phyloP scores from a whole-genome alignment of 1,140 invertebrate species.

The Drosophila nikananu region DNA sequence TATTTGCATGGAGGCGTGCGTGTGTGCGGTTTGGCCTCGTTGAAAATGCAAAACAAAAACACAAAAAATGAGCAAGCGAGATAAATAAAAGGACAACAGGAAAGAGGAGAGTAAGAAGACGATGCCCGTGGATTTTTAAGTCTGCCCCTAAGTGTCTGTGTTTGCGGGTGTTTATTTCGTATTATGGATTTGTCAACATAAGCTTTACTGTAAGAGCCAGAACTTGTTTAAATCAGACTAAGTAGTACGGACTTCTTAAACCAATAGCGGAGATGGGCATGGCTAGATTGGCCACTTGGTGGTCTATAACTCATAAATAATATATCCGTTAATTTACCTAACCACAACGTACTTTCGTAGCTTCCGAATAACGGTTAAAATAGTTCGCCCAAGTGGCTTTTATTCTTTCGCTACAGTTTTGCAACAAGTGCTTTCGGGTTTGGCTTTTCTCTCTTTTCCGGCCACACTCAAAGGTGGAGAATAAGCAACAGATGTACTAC shows the following conservation, averaged over 20 bases:
- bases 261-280: neutral
- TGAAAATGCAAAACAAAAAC: conserved; percentile 70
- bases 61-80: conserved; percentile 73
- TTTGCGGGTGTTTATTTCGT: conserved; percentile 28
- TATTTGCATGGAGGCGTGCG: conserved; percentile 56
- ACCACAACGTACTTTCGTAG: neutral
- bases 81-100: conserved; percentile 65
- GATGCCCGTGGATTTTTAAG: conserved; percentile 62
- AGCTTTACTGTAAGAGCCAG: neutral
- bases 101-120: conserved; percentile 21
- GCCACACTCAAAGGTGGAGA: conserved; percentile 8
- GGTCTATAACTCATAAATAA: neutral
- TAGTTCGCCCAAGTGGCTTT: neutral
- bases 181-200: conserved; percentile 36
- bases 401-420: conserved; percentile 25
- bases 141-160: conserved; percentile 34
- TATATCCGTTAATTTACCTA: neutral
- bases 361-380: neutral
- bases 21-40: conserved; percentile 71
- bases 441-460: conserved; percentile 7
- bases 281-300: neutral
- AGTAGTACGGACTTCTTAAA: neutral
- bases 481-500: conserved; percentile 18
- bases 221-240: conserved; percentile 18
- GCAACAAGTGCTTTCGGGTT: conserved; percentile 63